A percentile compares a stretch with the other conserved stretches of the same genome.
phyloP scores from a whole-genome alignment of 53 echinoderm and acorn worm genomes.

The Paracentrotus lividus region DNA sequence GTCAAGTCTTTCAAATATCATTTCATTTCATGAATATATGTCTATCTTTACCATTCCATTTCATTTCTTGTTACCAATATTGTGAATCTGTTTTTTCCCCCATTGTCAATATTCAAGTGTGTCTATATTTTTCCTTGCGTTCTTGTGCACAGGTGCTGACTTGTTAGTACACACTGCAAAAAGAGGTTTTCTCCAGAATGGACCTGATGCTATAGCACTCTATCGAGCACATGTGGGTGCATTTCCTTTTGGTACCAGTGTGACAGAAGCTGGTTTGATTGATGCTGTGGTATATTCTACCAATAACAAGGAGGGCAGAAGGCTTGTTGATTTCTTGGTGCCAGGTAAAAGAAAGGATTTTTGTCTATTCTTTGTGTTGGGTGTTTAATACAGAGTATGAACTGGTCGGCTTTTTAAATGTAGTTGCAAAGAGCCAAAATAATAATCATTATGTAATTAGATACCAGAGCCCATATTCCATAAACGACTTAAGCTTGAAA shows the following conservation, averaged over 20 bases:
- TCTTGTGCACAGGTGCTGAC: conserved; percentile 67
- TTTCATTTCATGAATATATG: neutral
- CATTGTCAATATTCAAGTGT: neutral
- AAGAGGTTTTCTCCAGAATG: conserved; percentile 86
- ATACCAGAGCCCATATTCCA: too few species aligned
- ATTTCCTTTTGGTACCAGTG: conserved; percentile 80
- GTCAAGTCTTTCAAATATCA: neutral
- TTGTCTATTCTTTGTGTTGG: neutral
- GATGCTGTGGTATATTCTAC: conserved; percentile 91
- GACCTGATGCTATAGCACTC: conserved; percentile 90
- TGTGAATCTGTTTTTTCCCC: neutral
- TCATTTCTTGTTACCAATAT: too few species aligned
- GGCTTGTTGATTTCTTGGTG: conserved; percentile 75
- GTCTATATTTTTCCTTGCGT: neutral
- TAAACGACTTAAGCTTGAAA: too few species aligned
- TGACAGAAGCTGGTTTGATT: conserved; percentile 81
- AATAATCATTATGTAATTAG: too few species aligned
- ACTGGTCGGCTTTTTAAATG: too few species aligned
- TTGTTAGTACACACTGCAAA: conserved; percentile 60
- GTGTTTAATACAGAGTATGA: too few species aligned
- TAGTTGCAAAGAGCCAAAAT: too few species aligned
- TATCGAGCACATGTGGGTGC: conserved; percentile 85
- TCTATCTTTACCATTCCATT: neutral
- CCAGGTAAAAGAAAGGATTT: conserved; percentile 84
- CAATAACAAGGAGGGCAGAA: conserved; percentile 57